phyloP scores from a whole-genome alignment of 2,113 vertebrate species.

The Ia io region DNA sequence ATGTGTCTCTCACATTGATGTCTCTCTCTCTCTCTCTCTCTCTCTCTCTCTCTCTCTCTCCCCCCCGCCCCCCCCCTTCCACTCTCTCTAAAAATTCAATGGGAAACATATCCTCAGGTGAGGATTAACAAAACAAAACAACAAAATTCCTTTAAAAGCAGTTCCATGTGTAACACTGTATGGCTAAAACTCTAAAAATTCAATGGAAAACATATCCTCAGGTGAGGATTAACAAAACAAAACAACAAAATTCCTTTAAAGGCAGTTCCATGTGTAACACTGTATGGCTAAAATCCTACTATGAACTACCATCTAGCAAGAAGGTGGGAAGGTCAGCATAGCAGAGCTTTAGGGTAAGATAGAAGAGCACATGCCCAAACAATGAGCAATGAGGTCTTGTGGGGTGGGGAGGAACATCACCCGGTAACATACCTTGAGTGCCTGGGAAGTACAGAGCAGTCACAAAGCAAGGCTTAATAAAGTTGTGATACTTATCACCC shows the following conservation, averaged over 20 bases:
- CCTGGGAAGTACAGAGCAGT: neutral
- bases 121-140: no score
- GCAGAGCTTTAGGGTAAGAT: neutral
- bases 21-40: no score
- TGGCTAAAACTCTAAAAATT: neutral
- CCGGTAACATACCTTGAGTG: neutral
- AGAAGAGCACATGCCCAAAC: neutral
- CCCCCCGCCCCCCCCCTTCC: no score
- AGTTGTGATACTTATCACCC: neutral
- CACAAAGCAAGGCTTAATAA: conserved; percentile 39
- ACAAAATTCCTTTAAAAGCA: conserved; percentile 2
- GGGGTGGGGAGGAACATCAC: neutral
- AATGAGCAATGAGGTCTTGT: neutral
- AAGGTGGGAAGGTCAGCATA: neutral
- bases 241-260: neutral
- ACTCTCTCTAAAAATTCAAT: no score
- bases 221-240: no score
- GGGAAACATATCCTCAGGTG: no score
- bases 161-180: neutral
- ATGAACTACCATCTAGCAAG: neutral
- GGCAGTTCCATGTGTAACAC: neutral
- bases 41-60: no score
- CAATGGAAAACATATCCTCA: no score
- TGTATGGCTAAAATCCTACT: neutral
- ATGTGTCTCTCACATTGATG: no score